These are phyloP conservation scores for Coregonus sp. DNA, from an alignment of 2,797 vertebrate species.

Conservation along the genomic window DNA sequence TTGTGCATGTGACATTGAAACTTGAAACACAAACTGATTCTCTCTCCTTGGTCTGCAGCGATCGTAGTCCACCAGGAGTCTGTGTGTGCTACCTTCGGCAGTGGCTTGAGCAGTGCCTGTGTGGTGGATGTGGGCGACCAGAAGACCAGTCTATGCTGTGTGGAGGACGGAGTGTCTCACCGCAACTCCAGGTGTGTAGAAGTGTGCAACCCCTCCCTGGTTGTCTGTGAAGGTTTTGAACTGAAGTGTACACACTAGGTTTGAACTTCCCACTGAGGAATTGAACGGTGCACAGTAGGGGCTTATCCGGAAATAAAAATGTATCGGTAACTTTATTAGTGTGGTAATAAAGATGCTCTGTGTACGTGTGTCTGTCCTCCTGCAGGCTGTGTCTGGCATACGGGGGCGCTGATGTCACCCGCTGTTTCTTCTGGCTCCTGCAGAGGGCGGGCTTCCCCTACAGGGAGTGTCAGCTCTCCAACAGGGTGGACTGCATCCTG, in stretches of 20 bases:
- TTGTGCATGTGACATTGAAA: too few species aligned
- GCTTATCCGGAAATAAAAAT: background rate
- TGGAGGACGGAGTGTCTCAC: conserved; percentile 96
- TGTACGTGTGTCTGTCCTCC: background rate
- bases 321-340: background rate
- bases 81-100: conserved; percentile 93
- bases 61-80: conserved; percentile 97
- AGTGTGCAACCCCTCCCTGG: background rate
- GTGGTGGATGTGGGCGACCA: conserved; percentile 96
- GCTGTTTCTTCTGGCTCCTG: conserved; percentile 96
- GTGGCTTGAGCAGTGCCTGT: conserved; percentile 93
- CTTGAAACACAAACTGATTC: too few species aligned
- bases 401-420: conserved; percentile 91
- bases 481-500: conserved; percentile 87
- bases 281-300: background rate
- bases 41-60: conserved; percentile 65
- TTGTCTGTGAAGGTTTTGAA: background rate
- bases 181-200: conserved; percentile 87
- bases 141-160: conserved; percentile 95
- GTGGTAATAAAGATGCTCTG: background rate
- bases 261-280: too few species aligned
- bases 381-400: conserved; percentile 91
- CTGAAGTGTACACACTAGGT: too few species aligned
- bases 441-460: conserved; percentile 96
- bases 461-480: conserved; percentile 90